phyloP scores from a whole-genome alignment of 2,797 vertebrate species.

The Lithobates sylvaticus region DNA sequence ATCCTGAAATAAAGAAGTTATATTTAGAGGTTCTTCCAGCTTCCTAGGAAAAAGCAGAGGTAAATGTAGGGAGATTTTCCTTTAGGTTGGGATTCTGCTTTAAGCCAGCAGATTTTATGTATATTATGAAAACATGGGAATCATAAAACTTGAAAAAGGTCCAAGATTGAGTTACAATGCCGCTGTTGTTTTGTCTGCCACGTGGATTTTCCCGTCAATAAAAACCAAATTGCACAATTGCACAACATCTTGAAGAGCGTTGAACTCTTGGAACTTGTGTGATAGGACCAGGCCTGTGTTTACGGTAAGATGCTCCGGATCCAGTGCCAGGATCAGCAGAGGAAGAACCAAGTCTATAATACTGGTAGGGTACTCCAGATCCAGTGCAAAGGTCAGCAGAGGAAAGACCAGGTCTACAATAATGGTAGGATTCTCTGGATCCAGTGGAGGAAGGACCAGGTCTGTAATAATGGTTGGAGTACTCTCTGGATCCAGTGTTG shows the following conservation, averaged over 20 bases:
- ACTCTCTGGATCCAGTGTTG: no score
- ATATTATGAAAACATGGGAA: background rate
- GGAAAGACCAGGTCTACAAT: no score
- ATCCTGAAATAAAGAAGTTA: no score
- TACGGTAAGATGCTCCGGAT: no score
- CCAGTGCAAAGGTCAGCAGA: no score
- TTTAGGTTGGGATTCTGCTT: background rate
- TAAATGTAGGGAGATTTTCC: background rate
- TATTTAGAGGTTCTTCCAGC: no score
- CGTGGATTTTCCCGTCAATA: background rate
- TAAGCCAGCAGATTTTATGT: background rate
- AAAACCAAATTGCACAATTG: background rate
- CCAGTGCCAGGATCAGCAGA: no score
- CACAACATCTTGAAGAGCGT: background rate
- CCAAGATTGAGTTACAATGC: constrained; percentile 57
- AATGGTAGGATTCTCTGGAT: no score
- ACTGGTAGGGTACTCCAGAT: no score
- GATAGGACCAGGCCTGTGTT: background rate
- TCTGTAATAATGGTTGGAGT: no score
- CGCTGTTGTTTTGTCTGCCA: constrained; percentile 60
- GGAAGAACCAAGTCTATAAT: no score
- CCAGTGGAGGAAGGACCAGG: no score
- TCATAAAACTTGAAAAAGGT: constrained; percentile 6
- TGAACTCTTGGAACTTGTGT: background rate
- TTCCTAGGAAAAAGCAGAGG: background rate